Evolutionary conservation across 30 jellyfish, hydroid and myxozoan species (phyloP), one percentile per base, ranked within the genome.

Genomic region (Phacellophora camtschatica): DNA sequence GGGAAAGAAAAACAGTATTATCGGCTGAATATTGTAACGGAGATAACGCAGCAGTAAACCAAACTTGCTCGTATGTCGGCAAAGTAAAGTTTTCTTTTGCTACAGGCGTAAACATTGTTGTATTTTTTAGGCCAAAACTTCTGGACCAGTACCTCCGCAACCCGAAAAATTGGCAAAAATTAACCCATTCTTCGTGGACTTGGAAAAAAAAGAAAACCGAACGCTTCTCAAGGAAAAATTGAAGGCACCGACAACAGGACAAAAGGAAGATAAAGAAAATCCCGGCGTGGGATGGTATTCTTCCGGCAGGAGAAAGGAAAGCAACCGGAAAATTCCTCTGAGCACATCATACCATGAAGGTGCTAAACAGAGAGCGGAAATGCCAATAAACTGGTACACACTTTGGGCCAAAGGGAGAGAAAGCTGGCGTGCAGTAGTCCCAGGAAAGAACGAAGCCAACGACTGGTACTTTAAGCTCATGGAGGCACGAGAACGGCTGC

Each of bases 401-500:
- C 71, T 70, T 45, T 84, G 88, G 88, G 63, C 76, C 78, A 72
- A 72, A 37, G 95, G 95, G 1, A 45, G 95, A 22, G 46, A 77
- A 33, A 59, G 51, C 37, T 72, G 84, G 88, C 76, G 95, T 31
- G n/a, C 61, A 32, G n/a, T n/a, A n/a, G 80, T 77, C 22, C 69
- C 82, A 13, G 91, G 77, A 46, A 57, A 82, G 22, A 67, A 29
- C 4, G 86, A 53, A 11, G 73, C 27, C 12, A 88, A 84, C 41
- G 63, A 84, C 80, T 84, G 95, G 95, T 84, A 69, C 86, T 58
- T 72, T 70, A 63, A 32, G 45, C 15, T 49, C 28, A 84, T 84
- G 95, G 83, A 72, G 49, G 95, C 71, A 71, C 82, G 95, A 28
- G 95, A 72, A 59, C 41, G 66, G 33, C 87, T 57, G 63, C 80